Evolutionary conservation across 2,797 vertebrate genomes (phyloP), one percentile per base, ranked within the genome.

Genomic region (Bradypus variegatus): DNA sequence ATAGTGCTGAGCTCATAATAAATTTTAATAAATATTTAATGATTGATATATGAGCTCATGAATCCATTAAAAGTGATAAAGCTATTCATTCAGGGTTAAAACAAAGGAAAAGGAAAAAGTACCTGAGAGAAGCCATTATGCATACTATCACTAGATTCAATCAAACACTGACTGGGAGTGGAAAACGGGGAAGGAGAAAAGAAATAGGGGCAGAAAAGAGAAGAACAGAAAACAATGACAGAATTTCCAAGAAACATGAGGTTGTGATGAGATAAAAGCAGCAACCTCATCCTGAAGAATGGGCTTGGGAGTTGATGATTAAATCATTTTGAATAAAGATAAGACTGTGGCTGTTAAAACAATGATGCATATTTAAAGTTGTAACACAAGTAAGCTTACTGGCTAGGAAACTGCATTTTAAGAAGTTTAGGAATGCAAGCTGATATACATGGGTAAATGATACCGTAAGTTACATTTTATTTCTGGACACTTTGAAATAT

Each of bases 1-100:
- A 79, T 83, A 41, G 21, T 89, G 6, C 41, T 50, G 65, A 83
- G 38, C 25, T 89, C 67, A 55, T 69, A 86, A 91, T 55, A 87
- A 85, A 81, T 79, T 89, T 50, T 79, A 89, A 69, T 69, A 76
- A 89, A 80, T 88, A 91, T 94, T 79, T 95, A 41, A 89, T 53
- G 55, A 84, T 7, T 83, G 70, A 79, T 75, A 14, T n/a, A 55
- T 58, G 73, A 64, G 50, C 62, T 64, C 41, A 41, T 76, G 53
- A 94, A 50, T 89, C 33, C 70, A 87, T 87, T 91, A 65, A 89
- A 87, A 58, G 36, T 84, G 53, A 53, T 64, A 87, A 87, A 93
- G 18, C 18, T 14, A 80, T 79, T 89, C 69, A 55, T 75, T 76
- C 27, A 64, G 9, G 48, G 25, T 27, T 50, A 82, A 62, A 86